Evolutionary conservation across 2,888 invertebrate species (phyloP), one percentile per base, ranked within the genome.

Genomic region (Zele albiditarsus): DNA sequence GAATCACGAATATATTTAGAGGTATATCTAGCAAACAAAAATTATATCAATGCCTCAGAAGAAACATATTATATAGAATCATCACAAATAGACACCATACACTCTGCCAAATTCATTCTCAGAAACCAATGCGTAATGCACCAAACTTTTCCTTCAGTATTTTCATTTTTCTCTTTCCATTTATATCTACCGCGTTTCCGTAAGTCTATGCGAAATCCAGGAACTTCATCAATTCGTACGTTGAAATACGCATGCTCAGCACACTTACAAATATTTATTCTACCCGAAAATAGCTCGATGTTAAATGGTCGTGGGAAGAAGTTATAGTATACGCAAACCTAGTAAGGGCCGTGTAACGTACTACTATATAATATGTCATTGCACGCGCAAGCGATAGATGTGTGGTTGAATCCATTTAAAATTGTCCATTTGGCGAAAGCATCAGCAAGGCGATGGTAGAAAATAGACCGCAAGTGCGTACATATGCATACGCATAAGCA

Each of bases 91-190:
- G 53, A 3, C 53, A 53, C 8, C 2, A 53, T 53, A 53, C n/a
- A 8, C 20, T 20, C n/a, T 77, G 82, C 79, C 81, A 82, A 80
- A 71, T 80, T 80, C 75, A 74, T 83, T 83, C 81, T 67, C 23
- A 62, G 82, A 81, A 82, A 76, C 63, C 42, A 65, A 38, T 53
- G 57, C 60, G 65, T n/a, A 20, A 14, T 49, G 65, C 46, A 46
- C 25, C 46, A 42, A 63, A 63, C 20, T 63, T 33, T 23, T 33
- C 33, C 38, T 38, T 38, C 8, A 38, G 8, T 12, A 2, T 38
- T 38, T 38, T 38, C 10, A 12, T 71, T 16, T 60, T 38, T 57
- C 8, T 20, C 8, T 6, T 53, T 20, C 8, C 8, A 20, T 3
- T 0, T 6, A 53, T 23, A 20, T 53, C 53, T 53, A 53, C 20